Conservation (phyloP, 2,888 invertebrate species). For the Netelia inedita region DNA sequence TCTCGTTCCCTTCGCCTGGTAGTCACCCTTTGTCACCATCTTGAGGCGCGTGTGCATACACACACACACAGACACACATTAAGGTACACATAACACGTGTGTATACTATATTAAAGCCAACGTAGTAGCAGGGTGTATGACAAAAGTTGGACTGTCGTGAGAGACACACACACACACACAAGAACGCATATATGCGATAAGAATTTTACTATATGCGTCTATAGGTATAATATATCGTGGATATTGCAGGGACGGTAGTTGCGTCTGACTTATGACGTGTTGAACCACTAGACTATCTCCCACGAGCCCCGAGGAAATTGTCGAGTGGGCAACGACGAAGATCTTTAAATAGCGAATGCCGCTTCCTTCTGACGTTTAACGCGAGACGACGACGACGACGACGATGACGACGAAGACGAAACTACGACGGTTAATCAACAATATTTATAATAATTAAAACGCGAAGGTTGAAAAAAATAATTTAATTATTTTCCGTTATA, state of each 20-base stretch:
- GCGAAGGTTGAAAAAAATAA: neutral
- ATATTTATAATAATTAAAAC: neutral
- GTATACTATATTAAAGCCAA: slow-evolving; percentile 4
- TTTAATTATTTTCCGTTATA: neutral
- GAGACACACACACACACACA: no score
- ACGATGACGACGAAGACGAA: neutral
- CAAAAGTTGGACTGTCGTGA: slow-evolving; percentile 16
- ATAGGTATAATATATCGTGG: neutral
- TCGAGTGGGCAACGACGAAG: slow-evolving; percentile 56
- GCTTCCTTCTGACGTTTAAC: slow-evolving; percentile 31
- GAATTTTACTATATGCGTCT: slow-evolving; percentile 15
- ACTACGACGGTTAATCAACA: slow-evolving; percentile 27
- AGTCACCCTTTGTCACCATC: slow-evolving; percentile 1
- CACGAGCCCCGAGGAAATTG: slow-evolving; percentile 52
- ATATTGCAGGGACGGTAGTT: slow-evolving; percentile 23
- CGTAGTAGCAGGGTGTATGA: neutral
- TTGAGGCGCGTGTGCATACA: neutral
- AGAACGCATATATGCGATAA: slow-evolving; percentile 22
- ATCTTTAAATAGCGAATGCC: slow-evolving; percentile 56
- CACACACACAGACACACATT: neutral
- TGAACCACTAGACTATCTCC: slow-evolving; percentile 60
- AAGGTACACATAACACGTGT: neutral
- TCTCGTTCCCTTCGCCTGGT: neutral
- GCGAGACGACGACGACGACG: neutral
- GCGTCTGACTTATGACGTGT: slow-evolving; percentile 66